Percentiles rank a stretch among this genome's conserved stretches.
Evolutionary conservation across 2,888 invertebrate species (phyloP).

Genomic region (Ptilodon capucinus): DNA sequence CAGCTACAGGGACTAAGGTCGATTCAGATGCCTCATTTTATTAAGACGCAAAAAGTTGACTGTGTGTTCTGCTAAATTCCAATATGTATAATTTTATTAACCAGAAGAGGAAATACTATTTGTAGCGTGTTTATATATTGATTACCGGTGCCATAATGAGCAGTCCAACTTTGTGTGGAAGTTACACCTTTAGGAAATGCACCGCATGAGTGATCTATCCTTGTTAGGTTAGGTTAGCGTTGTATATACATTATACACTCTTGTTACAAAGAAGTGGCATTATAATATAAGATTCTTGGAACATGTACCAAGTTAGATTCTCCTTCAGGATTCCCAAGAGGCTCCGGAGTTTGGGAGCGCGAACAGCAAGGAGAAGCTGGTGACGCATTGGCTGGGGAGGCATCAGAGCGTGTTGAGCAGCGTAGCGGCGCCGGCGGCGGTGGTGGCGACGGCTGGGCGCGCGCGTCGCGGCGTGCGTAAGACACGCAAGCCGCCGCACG

Average conservation of each 20-base stretch:
- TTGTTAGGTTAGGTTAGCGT: no score
- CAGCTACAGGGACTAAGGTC: no score
- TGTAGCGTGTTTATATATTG: background rate
- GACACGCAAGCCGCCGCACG: slow-evolving; percentile 49
- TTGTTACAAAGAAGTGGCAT: no score
- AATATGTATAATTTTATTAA: background rate
- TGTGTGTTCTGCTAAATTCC: no score
- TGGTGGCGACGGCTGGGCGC: slow-evolving; percentile 22
- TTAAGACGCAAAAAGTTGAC: no score
- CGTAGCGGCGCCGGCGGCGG: slow-evolving; percentile 18
- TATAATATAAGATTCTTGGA: no score
- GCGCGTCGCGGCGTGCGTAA: slow-evolving; percentile 56
- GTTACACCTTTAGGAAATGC: no score
- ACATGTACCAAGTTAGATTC: no score
- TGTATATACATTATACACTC: no score
- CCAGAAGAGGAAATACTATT: background rate
- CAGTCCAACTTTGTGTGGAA: no score
- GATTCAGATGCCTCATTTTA: background rate
- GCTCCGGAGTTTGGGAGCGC: slow-evolving; percentile 68
- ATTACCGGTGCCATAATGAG: background rate
- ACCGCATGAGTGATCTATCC: no score
- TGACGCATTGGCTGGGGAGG: slow-evolving; percentile 82
- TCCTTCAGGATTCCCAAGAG: slow-evolving; percentile 32
- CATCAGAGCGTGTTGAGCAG: slow-evolving; percentile 39
- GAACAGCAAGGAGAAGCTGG: slow-evolving; percentile 80